These are phyloP conservation scores for Heliconius cydno DNA, from an alignment of 2,888 invertebrate species.

Conservation along the genomic window DNA sequence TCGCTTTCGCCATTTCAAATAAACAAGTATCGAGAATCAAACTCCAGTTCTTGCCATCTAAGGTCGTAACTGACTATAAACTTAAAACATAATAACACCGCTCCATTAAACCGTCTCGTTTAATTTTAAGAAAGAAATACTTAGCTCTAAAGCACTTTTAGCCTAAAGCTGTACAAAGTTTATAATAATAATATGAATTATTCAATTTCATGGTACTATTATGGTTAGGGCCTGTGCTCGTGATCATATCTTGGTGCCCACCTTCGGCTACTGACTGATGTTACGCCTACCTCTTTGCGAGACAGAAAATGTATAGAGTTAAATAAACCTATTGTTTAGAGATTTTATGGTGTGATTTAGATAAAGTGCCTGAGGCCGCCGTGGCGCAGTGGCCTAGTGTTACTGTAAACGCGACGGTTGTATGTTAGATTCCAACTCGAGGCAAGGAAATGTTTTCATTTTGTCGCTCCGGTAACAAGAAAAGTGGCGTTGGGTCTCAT, in stretches of 20 bases:
- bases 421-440: no score
- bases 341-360: not conserved
- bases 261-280: slow-evolving; percentile 64
- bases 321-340: not conserved
- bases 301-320: slow-evolving; percentile 18
- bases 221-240: slow-evolving; percentile 54
- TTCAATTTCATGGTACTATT: slow-evolving; percentile 54
- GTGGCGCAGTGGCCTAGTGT: no score
- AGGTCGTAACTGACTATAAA: slow-evolving; percentile 1
- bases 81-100: not conserved
- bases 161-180: slow-evolving; percentile 19
- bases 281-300: slow-evolving; percentile 54
- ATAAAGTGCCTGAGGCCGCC: not conserved
- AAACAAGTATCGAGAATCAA: not conserved
- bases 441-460: no score
- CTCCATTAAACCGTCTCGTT: slow-evolving; percentile 17
- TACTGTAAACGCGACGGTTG: no score
- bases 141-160: slow-evolving; percentile 6
- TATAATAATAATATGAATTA: slow-evolving; percentile 48
- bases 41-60: not conserved
- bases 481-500: no score
- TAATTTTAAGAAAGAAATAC: slow-evolving; percentile 23
- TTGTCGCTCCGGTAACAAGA: no score
- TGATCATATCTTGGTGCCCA: slow-evolving; percentile 65
- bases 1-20: not conserved